A percentile compares a stretch with the other conserved stretches of the same genome.
Conservation (phyloP, 2,888 invertebrate genomes). For the Luperina testacea region DNA sequence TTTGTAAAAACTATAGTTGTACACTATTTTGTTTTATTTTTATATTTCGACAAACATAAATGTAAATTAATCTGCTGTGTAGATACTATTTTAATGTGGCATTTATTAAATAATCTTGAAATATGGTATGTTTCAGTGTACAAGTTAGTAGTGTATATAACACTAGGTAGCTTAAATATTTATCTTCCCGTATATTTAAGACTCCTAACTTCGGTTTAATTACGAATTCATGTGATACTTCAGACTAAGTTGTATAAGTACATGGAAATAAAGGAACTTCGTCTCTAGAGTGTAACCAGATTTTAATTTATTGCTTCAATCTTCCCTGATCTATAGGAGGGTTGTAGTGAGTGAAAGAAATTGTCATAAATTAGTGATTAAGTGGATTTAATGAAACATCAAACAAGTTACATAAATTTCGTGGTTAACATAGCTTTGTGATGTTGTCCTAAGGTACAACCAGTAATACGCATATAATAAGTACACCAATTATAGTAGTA, state of each 20-base stretch:
- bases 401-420: neutral
- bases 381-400: conserved; percentile 41
- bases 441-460: conserved; percentile 7
- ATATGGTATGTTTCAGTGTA: conserved; percentile 73
- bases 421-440: conserved; percentile 3
- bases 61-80: conserved; percentile 68
- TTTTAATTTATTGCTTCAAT: conserved; percentile 28
- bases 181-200: conserved; percentile 76
- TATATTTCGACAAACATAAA: conserved; percentile 59
- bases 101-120: conserved; percentile 80
- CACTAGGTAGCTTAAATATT: conserved; percentile 79
- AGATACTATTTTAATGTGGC: conserved; percentile 69
- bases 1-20: conserved; percentile 39
- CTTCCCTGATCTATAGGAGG: neutral
- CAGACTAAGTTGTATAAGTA: conserved; percentile 84
- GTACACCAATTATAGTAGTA: conserved; percentile 11
- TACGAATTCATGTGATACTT: conserved; percentile 87
- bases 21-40: conserved; percentile 53
- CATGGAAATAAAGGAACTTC: conserved; percentile 84
- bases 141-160: conserved; percentile 75
- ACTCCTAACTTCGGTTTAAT: conserved; percentile 73
- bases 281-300: conserved; percentile 68
- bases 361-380: neutral
- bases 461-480: neutral
- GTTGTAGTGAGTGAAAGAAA: neutral